Base-by-base conservation (phyloP, 1,140 invertebrate species). In the Drosophila sturtevanti region DNA sequence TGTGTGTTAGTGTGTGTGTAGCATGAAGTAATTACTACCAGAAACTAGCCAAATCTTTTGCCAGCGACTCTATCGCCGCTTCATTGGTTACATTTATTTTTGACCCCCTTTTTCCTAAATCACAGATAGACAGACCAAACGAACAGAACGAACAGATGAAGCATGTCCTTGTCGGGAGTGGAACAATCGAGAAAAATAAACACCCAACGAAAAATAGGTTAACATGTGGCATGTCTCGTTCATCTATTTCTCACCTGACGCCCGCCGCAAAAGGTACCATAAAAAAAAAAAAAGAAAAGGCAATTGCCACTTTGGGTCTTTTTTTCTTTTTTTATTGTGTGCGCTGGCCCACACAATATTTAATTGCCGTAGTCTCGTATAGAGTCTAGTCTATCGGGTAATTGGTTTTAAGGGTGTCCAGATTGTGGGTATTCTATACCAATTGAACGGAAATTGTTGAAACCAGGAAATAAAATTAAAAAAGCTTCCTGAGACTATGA, bases 21-120 rank as follows among this genome's bases (percentile, higher is more conserved):
- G 74, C 67, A 74, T 74, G 74, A 66, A 60, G 71, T 74, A 74
- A 74, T 74, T 74, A 74, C 72, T 60, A 64, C 27, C 69, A 72
- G 52, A 38, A 73, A 62, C 52, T 24, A 73, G 56, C 60, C 52
- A 38, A 73, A 61, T 54, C 41, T 21, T 72, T 38, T 16, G 60
- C 38, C 59, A 16, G 14, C 38, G 38, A 21, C 55, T 52, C 55
- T 41, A 14, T 68, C 55, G 63, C n/a, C n/a, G n/a, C n/a, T n/a
- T n/a, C 55, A 72, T 72, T 72, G 69, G 56, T 69, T 64, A 60
- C 24, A 60, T 16, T 16, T 61, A 61, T 16, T 16, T 14, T 21
- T 9, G 21, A n/a, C 59, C 12, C 3, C n/a, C n/a, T 2, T 38
- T 41, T 4, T 38, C 12, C 6, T n/a, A 31, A 24, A 70, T 72